Conservation (phyloP, 2,797 vertebrate species). For the Acrocephalus scirpaceus region DNA sequence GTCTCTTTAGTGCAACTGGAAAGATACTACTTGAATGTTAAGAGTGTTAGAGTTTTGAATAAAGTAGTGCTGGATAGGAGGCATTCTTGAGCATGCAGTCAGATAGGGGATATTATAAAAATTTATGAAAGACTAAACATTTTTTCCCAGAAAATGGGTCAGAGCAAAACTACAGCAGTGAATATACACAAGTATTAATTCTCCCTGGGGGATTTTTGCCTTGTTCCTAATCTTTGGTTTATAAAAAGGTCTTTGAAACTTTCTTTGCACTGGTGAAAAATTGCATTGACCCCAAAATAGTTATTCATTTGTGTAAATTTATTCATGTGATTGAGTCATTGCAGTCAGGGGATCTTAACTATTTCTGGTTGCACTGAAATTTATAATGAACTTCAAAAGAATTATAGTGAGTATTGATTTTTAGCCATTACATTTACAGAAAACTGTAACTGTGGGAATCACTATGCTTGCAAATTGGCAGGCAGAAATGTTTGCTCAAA, state of each 20-base stretch:
- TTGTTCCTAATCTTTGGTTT: not conserved
- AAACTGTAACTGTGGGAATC: not conserved
- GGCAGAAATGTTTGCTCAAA: not conserved
- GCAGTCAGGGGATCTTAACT: not conserved
- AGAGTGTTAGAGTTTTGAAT: not conserved
- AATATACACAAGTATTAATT: not conserved
- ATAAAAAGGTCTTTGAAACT: not conserved
- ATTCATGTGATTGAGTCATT: not conserved
- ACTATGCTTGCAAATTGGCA: not conserved
- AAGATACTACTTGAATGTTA: not conserved
- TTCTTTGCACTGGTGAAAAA: not conserved
- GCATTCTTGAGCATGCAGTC: not conserved
- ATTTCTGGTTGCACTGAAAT: not conserved
- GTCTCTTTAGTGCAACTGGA: not conserved
- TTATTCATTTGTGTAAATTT: constrained; percentile 13
- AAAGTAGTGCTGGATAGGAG: not conserved
- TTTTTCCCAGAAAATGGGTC: not conserved
- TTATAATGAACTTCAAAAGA: constrained; percentile 11
- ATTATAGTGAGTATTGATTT: constrained; percentile 8
- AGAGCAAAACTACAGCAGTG: not conserved
- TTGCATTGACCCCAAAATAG: not conserved
- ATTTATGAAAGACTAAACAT: not conserved
- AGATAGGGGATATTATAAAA: not conserved
- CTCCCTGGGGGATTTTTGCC: not conserved
- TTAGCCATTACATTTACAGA: not conserved